Base-by-base conservation (phyloP, 2,888 invertebrate species). In the Oligia strigilis region DNA sequence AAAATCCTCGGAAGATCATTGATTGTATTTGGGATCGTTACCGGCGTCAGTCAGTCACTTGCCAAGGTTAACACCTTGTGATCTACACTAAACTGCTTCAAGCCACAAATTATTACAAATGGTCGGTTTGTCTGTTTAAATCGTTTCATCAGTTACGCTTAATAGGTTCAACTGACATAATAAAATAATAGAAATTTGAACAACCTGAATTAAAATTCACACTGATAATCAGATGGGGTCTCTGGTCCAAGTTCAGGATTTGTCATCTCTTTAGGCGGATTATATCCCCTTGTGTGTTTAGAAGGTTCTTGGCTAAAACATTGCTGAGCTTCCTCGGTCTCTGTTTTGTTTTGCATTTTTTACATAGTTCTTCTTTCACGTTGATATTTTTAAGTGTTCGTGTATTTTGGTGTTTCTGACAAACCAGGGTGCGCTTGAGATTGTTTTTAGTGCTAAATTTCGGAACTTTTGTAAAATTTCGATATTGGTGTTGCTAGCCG, bases 191-290 rank as follows among this genome's bases (percentile, higher is more conserved):
- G 52, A 71, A 74, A 70, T 69, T 64, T 66, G 46, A 60, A 75
- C 49, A 78, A 70, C 58, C 69, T 76, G 72, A 78, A 79, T 77
- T 60, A 62, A 62, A 64, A 43, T 72, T 73, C 19, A 67, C 64
- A 85, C 8, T 66, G 75, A 84, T 78, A 83, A 72, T 46, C 46
- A 46, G 46, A 46, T 46, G 11, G 46, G 1, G 46, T 11, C 11
- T 46, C 46, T 46, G 58, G 2, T 23, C 11, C 23, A 11, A 58
- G 9, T 58, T 58, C 23, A 23, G 58, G 23, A 23, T 58, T 58
- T 58, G 9, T 9, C 58, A 58, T n/a, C 3, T 23, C 11, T 58
- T 58, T 58, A 58, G 23, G 11, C 9, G 9, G 4, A 58, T 58
- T 23, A 58, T n/a, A 58, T 58, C 9, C 8, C 23, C 11, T 58